Conservation (phyloP, 2,113 vertebrate species). For the Nerophis lumbriciformis region DNA sequence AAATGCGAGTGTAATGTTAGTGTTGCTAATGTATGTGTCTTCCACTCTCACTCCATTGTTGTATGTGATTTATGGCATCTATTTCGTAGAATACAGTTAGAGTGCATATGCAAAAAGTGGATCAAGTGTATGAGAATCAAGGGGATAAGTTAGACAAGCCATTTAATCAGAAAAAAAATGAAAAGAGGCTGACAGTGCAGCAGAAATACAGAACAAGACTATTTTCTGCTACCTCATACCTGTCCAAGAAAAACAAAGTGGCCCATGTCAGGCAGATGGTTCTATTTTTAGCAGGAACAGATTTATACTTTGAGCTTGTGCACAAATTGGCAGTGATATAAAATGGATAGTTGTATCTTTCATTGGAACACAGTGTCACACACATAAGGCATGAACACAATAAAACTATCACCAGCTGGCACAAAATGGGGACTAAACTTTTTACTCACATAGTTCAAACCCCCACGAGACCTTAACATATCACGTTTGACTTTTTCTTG, state of each 20-base stretch:
- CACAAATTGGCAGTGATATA: neutral
- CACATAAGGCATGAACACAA: slow-evolving; percentile 4
- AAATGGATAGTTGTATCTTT: neutral
- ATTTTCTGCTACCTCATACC: slow-evolving; percentile 41
- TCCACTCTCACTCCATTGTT: no score
- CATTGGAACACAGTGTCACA: slow-evolving; percentile 22
- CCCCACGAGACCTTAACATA: neutral
- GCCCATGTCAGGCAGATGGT: slow-evolving; percentile 11
- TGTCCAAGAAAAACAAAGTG: slow-evolving; percentile 45
- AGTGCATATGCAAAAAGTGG: no score
- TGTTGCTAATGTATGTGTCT: no score
- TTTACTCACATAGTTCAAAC: neutral
- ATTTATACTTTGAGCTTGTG: neutral
- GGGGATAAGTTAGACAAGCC: neutral
- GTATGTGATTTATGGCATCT: no score
- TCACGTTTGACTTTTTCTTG: neutral
- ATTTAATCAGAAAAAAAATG: slow-evolving; percentile 7
- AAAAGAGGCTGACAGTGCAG: neutral
- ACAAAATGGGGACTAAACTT: neutral
- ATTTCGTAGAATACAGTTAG: no score
- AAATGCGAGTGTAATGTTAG: no score
- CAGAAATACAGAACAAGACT: slow-evolving; percentile 45
- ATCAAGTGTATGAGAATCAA: neutral
- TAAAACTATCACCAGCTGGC: neutral
- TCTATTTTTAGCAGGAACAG: slow-evolving; percentile 44